Conservation (phyloP, 2,888 invertebrate species). For the Mantis religiosa region DNA sequence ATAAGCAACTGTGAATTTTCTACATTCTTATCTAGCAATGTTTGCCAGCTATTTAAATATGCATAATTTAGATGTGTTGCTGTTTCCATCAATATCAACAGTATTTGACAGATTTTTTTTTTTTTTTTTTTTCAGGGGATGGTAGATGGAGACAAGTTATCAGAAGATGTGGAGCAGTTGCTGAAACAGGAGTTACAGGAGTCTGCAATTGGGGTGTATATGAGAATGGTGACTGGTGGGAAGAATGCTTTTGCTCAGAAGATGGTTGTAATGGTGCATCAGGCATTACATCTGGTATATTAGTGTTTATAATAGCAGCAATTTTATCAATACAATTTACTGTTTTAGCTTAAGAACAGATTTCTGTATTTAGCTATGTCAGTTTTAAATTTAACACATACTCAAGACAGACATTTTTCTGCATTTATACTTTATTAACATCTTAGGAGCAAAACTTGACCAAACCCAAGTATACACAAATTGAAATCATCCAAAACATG, state of each 20-base stretch:
- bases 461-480: too few relatives aligned
- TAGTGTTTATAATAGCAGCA: not conserved
- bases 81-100: too few relatives aligned
- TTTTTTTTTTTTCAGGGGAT: slow-evolving; percentile 66
- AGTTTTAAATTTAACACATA: not conserved
- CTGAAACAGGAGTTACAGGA: slow-evolving; percentile 87
- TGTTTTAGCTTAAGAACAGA: not conserved
- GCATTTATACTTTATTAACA: too few relatives aligned
- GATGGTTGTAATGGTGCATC: slow-evolving; percentile 73
- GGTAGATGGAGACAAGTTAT: slow-evolving; percentile 91
- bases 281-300: not conserved
- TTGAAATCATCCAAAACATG: too few relatives aligned
- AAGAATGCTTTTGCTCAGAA: slow-evolving; percentile 91
- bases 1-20: too few relatives aligned
- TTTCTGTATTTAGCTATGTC: not conserved
- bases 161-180: slow-evolving; percentile 82
- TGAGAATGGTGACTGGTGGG: slow-evolving; percentile 93
- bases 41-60: too few relatives aligned
- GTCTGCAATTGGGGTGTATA: slow-evolving; percentile 96
- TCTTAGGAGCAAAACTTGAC: too few relatives aligned
- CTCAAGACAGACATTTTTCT: too few relatives aligned
- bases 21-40: too few relatives aligned
- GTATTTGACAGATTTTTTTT: not conserved
- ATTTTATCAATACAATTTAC: not conserved
- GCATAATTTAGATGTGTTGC: too few relatives aligned